Evolutionary conservation across 2,113 vertebrate genomes (phyloP), one percentile per base, ranked within the genome.

Genomic region (Actenoides hombroni): DNA sequence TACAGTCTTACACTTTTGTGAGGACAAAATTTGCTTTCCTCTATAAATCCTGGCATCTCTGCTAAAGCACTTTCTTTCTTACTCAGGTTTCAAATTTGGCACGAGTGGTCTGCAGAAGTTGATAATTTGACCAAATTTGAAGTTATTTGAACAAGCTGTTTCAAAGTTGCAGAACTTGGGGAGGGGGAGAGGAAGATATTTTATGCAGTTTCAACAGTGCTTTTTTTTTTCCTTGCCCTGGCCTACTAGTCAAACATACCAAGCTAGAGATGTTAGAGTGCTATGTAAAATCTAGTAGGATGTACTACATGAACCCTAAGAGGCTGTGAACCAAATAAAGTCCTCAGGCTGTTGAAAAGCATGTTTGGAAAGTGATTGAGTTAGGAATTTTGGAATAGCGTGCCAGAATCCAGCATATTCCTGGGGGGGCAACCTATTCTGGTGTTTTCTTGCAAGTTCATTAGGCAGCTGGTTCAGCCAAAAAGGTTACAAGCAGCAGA

Each of bases 71-170:
- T 88, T 88, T 35, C 44, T 10, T 74, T 88, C 51, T 89, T 67
- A 24, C 24, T 53, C 25, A 40, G 57, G n/a, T 84, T 91, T 94
- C 61, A 73, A 59, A 65, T 83, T 59, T 83, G 49, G 19, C 53
- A 40, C 23, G 8, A 57, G 13, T 73, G 25, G 26, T 28, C 31
- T 61, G 46, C 20, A 83, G 67, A 37, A 73, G n/a, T 35, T 79
- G 53, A 71, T 64, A 89, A 79, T 79, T 70, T 76, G 83, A 69
- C 57, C 0, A 0, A 81, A 84, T 92, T 53, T 68, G 18, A 89
- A 84, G 39, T 73, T 91, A 68, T 29, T 92, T 90, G 71, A 84
- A 86, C 42, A 93, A 88, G 33, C 35, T 82, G 5, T 91, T 95
- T 92, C 28, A 35, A 88, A 78, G 60, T 33, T 68, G 13, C 25